Evolutionary conservation across 2,113 vertebrate genomes (phyloP), one percentile per base, ranked within the genome.

Genomic region (Sterna hirundo): DNA sequence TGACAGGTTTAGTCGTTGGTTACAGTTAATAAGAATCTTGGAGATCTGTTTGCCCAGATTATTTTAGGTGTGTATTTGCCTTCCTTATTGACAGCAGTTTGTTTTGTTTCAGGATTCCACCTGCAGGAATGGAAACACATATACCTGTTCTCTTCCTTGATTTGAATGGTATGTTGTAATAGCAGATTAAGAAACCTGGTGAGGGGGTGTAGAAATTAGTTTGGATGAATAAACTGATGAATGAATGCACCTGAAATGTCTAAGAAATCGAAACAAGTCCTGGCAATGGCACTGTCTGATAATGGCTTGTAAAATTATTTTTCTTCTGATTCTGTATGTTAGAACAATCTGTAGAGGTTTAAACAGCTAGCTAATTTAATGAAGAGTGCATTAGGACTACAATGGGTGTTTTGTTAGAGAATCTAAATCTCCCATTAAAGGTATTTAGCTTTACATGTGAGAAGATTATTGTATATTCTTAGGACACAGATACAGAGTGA

Each of bases 101-200:
- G 54, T 94, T 96, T 96, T 81, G 77, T 96, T 96, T 52, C 96
- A 99, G 99, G 99, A 98, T 97, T 44, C 99, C 99, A 51, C 98
- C 99, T 97, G 95, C 98, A 91, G 99, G 99, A 95, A 99, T 99
- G 99, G 99, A 99, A 96, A 98, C 98, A 42, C 99, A 99, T 66
- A 98, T 99, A 94, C 99, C 99, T 5, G 99, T 99, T 18, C 99
- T 99, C 68, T 99, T 99, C 95, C 98, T 99, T 91, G 99, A 99
- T 97, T 98, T 99, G 96, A 99, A 99, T 30, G 99, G 99, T 99
- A 98, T 98, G 98, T 97, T 88, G 51, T 55, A 71, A 62, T 32
- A 42, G 49, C 52, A 86, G 32, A 42, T 66, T n/a, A 69, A 75
- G 34, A 86, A 68, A 36, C 13, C 5, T n/a, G 40, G 15, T 32